Evolutionary conservation across 2,113 vertebrate genomes (phyloP).

Genomic region (Siniperca chuatsi): DNA sequence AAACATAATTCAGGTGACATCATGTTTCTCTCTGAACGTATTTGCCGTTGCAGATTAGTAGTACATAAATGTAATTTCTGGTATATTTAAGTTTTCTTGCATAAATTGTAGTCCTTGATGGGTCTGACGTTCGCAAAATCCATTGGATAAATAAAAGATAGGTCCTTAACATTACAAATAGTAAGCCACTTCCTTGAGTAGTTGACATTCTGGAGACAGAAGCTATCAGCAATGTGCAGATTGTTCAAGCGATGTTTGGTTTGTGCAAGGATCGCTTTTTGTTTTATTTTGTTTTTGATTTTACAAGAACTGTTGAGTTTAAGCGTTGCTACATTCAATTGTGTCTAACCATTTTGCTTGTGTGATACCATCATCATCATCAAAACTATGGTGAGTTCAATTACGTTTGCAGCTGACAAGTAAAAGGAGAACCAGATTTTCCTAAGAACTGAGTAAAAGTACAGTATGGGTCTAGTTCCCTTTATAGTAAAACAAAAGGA

Average conservation of each 20-base stretch:
- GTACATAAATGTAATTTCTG: neutral
- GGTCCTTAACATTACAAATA: no score
- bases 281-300: no score
- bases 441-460: neutral
- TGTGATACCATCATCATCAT: neutral
- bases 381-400: neutral
- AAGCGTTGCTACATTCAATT: no score
- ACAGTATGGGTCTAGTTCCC: neutral
- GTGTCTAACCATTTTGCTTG: neutral
- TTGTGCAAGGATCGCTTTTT: no score
- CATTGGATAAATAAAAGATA: no score
- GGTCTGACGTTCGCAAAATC: no score
- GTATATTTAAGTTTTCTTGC: neutral
- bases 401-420: neutral
- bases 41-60: neutral
- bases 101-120: neutral
- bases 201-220: no score
- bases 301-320: no score
- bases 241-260: no score
- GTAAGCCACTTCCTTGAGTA: no score
- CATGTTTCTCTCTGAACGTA: neutral
- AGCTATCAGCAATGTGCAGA: no score
- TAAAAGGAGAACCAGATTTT: neutral
- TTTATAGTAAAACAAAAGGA: neutral
- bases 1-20: no score